Base-by-base conservation (phyloP, 2,888 invertebrate species). In the Anarsia innoxiella region DNA sequence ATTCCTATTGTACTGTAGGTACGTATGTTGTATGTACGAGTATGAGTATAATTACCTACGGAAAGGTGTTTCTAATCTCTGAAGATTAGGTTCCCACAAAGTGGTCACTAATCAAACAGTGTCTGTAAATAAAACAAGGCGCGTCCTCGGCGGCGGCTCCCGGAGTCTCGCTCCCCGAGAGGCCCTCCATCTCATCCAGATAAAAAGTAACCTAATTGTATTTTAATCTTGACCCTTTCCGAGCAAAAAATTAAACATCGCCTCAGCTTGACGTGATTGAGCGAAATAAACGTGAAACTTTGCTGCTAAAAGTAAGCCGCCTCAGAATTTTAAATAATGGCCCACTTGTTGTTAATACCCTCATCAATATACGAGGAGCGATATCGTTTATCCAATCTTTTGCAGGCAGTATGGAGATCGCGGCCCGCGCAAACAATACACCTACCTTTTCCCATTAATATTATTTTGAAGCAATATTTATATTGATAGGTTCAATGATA, bases 201-300 rank as follows among this genome's bases (percentile, higher is more conserved):
- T 37, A 36, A 40, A 40, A 40, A 37, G 12, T 33, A 33, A 40
- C 31, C 32, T 40, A 37, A 40, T 40, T 36, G 36, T 40, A 29
- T 36, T 40, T 37, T 37, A 40, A 40, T 40, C 40, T 36, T 31
- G 36, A 36, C 31, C 36, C 40, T 36, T 28, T 32, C 33, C 28
- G 35, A 28, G 13, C 19, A 36, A 33, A 32, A 38, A 25, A 25
- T 19, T 25, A 25, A 9, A 25, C n/a, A 25, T 25, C 25, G 25
- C 25, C 4, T 3, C n/a, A 3, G 8, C 25, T 25, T 25, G 25
- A 9, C 25, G 25, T 25, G 25, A 25, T 25, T 25, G 25, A n/a
- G n/a, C n/a, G n/a, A 25, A 25, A 25, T n/a, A 25, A 25, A 9
- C 25, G 5, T 4, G 5, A n/a, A 25, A 25, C 8, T 25, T 19